These are phyloP conservation scores for Agapornis canus DNA, from an alignment of 2,797 vertebrate genomes.

Conservation along the genomic window DNA sequence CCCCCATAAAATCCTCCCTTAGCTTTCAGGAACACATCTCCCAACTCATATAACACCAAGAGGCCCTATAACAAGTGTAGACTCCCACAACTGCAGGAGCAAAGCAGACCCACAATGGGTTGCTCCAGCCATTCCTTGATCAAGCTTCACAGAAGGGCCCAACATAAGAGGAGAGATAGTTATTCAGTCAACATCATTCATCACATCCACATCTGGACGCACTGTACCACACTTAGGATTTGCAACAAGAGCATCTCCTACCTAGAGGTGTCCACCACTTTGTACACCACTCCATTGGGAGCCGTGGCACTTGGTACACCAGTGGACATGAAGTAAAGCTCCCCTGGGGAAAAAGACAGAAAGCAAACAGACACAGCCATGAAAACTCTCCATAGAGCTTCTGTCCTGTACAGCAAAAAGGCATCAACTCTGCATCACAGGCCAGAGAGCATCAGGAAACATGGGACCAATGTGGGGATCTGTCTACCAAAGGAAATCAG, in stretches of 20 bases:
- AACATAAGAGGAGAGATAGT: neutral
- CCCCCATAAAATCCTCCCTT: neutral
- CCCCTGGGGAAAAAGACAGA: conserved; percentile 76
- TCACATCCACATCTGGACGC: neutral
- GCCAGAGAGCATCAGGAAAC: neutral
- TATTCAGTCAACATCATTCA: neutral
- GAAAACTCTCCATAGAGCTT: neutral
- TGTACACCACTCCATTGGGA: conserved; percentile 88
- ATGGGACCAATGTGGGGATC: neutral
- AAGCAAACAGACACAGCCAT: neutral
- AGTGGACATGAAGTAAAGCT: conserved; percentile 95
- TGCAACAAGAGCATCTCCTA: conserved; percentile 57
- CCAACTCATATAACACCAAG: neutral
- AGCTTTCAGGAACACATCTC: neutral
- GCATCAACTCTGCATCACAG: neutral
- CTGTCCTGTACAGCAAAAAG: neutral
- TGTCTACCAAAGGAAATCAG: neutral
- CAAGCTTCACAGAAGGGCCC: neutral
- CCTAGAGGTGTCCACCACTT: conserved; percentile 93
- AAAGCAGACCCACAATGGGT: neutral
- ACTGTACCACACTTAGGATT: neutral
- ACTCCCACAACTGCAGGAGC: rapidly evolving
- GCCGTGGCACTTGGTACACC: conserved; percentile 86
- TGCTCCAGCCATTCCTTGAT: neutral
- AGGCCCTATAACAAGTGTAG: neutral